Evolutionary conservation across 2,113 vertebrate genomes (phyloP).

Genomic region (Aptenodytes forsteri): DNA sequence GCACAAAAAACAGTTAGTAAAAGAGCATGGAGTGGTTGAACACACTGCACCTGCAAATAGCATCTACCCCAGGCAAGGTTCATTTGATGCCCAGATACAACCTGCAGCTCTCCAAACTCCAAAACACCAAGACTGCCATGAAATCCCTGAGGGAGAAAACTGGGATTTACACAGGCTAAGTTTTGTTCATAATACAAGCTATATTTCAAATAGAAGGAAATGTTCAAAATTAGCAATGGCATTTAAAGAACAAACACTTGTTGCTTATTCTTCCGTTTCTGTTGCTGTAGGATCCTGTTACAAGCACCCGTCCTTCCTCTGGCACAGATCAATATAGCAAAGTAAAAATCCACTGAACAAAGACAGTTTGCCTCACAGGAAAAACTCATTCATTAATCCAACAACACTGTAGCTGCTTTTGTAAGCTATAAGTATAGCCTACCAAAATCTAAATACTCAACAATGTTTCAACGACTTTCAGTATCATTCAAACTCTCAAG

Average conservation of each 20-base stretch:
- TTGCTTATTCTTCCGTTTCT: background rate
- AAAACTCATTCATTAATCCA: background rate
- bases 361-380: background rate
- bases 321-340: background rate
- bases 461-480: background rate
- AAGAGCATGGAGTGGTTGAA: background rate
- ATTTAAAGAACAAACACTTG: background rate
- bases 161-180: background rate
- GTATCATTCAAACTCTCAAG: background rate
- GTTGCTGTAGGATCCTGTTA: background rate
- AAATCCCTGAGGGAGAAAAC: background rate
- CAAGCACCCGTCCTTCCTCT: background rate
- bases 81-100: background rate
- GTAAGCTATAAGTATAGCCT: background rate
- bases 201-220: background rate
- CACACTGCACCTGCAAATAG: background rate
- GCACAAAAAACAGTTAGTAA: background rate
- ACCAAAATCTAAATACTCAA: background rate
- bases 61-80: background rate
- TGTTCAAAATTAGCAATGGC: background rate
- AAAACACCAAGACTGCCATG: background rate
- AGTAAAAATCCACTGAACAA: background rate
- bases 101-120: background rate
- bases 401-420: background rate
- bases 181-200: background rate